Conservation (phyloP, 2,888 invertebrate species). For the Carabus problematicus region DNA sequence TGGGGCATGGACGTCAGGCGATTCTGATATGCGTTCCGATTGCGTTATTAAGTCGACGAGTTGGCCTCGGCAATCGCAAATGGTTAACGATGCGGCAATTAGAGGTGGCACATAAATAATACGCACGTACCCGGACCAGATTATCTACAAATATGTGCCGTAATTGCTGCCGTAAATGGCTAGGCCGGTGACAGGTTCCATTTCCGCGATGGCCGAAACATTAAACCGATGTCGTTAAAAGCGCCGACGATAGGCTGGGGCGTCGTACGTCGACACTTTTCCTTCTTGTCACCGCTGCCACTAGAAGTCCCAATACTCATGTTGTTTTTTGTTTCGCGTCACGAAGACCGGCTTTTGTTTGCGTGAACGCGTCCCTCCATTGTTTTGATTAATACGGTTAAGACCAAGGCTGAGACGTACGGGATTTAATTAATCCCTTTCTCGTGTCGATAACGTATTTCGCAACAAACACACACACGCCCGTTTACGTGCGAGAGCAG, state of each 20-base stretch:
- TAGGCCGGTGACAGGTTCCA: slow-evolving; percentile 10
- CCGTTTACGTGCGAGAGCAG: not conserved
- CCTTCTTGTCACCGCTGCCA: not conserved
- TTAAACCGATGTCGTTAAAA: slow-evolving; percentile 10
- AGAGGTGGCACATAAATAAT: slow-evolving; percentile 41
- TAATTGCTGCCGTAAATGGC: slow-evolving; percentile 38
- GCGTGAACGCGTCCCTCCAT: slow-evolving; percentile 31
- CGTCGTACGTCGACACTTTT: slow-evolving; percentile 8
- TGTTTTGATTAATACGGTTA: slow-evolving; percentile 42
- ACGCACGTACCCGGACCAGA: slow-evolving; percentile 36
- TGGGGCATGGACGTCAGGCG: slow-evolving; percentile 20
- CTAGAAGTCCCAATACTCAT: no score
- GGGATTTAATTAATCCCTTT: slow-evolving; percentile 42
- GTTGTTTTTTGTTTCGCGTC: slow-evolving; percentile 36
- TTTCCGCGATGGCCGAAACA: slow-evolving; percentile 11
- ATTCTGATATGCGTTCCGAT: slow-evolving; percentile 7
- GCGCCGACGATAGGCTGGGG: not conserved
- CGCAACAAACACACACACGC: slow-evolving; percentile 21
- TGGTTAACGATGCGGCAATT: slow-evolving; percentile 39
- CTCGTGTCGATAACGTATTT: slow-evolving; percentile 42
- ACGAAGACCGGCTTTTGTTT: slow-evolving; percentile 39
- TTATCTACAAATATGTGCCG: slow-evolving; percentile 40
- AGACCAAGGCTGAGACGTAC: slow-evolving; percentile 28
- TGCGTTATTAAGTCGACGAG: slow-evolving; percentile 34
- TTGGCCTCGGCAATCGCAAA: slow-evolving; percentile 9